A percentile compares a stretch with the other conserved stretches of the same genome.
Conservation (phyloP, 1,140 invertebrate species). For the Goniozus legneri region DNA sequence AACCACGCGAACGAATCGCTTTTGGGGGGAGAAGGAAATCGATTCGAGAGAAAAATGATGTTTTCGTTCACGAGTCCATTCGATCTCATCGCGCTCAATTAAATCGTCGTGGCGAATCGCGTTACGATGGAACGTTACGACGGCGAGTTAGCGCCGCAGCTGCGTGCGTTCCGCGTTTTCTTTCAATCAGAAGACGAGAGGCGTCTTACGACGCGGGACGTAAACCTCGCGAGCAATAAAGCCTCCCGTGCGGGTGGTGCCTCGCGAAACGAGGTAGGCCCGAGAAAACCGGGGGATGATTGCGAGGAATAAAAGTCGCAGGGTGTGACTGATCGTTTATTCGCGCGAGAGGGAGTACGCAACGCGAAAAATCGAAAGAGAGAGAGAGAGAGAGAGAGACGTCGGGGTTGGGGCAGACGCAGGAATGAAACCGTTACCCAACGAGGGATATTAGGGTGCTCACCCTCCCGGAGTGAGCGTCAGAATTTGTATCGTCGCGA, state of each 20-base stretch:
- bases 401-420: slow-evolving; percentile 2
- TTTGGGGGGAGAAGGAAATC: no score
- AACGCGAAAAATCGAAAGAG: slow-evolving; percentile 10
- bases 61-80: no score
- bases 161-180: no score
- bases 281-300: slow-evolving; percentile 25
- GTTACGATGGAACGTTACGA: no score
- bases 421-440: slow-evolving; percentile 32
- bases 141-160: slow-evolving; percentile 5
- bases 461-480: slow-evolving; percentile 2
- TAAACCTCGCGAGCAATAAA: slow-evolving; percentile 37
- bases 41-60: no score
- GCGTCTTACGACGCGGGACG: slow-evolving; percentile 27
- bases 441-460: slow-evolving; percentile 31
- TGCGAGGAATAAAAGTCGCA: slow-evolving; percentile 45
- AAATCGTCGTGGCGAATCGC: no score
- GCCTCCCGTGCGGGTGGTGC: slow-evolving; percentile 13
- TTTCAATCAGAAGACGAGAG: slow-evolving; percentile 35
- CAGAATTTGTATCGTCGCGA: slow-evolving; percentile 27
- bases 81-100: no score
- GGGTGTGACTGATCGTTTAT: slow-evolving; percentile 47
- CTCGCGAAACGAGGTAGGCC: slow-evolving; percentile 18
- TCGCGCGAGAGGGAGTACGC: slow-evolving; percentile 21
- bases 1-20: no score
- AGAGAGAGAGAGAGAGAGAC: slow-evolving; percentile 3